A percentile compares a stretch with the other conserved stretches of the same genome.
Evolutionary conservation across 2,113 vertebrate genomes (phyloP).

Genomic region (Rynchops niger): DNA sequence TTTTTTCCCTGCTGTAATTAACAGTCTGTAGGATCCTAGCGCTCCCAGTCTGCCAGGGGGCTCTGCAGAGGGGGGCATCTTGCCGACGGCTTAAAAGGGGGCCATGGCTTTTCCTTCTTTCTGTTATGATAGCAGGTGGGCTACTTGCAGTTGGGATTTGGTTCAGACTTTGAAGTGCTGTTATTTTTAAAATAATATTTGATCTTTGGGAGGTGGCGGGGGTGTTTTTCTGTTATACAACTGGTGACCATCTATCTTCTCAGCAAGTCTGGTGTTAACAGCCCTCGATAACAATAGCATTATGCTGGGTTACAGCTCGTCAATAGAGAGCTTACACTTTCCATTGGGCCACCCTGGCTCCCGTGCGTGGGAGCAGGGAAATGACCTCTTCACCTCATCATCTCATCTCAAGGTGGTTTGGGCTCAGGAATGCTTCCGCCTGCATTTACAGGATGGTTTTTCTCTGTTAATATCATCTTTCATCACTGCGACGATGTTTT

Average conservation of each 20-base stretch:
- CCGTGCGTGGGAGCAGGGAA: rapidly evolving
- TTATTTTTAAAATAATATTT: neutral
- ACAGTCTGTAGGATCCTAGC: neutral
- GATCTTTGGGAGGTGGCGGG: rapidly evolving
- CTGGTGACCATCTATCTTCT: neutral
- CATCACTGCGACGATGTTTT: neutral
- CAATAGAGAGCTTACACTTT: neutral
- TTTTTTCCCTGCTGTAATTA: neutral
- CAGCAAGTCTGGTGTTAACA: neutral
- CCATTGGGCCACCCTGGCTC: neutral
- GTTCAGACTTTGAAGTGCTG: neutral
- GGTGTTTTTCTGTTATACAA: neutral
- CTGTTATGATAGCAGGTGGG: neutral
- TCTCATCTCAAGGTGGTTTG: neutral
- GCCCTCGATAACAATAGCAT: neutral
- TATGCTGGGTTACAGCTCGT: neutral
- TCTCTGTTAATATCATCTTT: neutral
- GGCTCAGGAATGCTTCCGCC: neutral
- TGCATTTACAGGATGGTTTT: neutral
- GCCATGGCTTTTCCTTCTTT: neutral
- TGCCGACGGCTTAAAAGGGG: rapidly evolving
- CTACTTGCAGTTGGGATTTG: neutral
- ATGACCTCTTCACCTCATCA: neutral
- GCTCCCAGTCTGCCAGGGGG: neutral
- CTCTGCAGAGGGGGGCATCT: neutral